Conservation (phyloP, 1,140 invertebrate genomes). For the Camponotus vicinus region DNA sequence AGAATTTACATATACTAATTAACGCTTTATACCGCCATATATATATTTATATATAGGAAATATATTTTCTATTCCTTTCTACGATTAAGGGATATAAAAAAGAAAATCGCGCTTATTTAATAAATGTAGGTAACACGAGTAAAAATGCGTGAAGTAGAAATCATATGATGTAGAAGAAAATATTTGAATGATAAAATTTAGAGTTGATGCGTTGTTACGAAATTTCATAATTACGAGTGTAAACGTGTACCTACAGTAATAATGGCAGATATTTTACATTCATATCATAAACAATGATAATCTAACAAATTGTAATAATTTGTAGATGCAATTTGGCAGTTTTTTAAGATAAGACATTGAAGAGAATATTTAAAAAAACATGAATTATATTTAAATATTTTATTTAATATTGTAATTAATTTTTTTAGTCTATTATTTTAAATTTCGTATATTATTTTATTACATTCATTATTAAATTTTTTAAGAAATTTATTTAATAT, state of each 20-base stretch:
- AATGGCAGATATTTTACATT: constrained; percentile 78
- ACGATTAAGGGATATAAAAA: constrained; percentile 8
- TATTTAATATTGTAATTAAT: background rate
- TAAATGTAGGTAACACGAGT: constrained; percentile 12
- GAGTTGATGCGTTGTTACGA: background rate
- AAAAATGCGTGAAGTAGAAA: constrained; percentile 23
- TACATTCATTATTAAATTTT: background rate
- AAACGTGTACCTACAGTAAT: constrained; percentile 66
- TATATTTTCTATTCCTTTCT: constrained; percentile 62
- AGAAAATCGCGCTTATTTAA: constrained; percentile 37
- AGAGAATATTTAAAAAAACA: background rate
- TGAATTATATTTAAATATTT: background rate
- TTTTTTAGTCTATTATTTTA: background rate
- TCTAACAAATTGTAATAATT: constrained; percentile 7
- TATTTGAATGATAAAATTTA: constrained; percentile 25
- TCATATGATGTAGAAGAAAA: constrained; percentile 6
- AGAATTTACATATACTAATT: constrained; percentile 31
- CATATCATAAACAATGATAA: constrained; percentile 70
- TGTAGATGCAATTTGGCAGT: background rate
- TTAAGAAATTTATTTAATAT: background rate
- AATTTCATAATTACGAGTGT: constrained; percentile 26
- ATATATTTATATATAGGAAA: constrained; percentile 49
- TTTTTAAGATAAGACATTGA: constrained; percentile 25
- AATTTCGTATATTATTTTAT: too few species aligned
- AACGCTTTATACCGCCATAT: constrained; percentile 33